phyloP scores from a whole-genome alignment of 2,888 invertebrate species.

The Andrena bucephala region DNA sequence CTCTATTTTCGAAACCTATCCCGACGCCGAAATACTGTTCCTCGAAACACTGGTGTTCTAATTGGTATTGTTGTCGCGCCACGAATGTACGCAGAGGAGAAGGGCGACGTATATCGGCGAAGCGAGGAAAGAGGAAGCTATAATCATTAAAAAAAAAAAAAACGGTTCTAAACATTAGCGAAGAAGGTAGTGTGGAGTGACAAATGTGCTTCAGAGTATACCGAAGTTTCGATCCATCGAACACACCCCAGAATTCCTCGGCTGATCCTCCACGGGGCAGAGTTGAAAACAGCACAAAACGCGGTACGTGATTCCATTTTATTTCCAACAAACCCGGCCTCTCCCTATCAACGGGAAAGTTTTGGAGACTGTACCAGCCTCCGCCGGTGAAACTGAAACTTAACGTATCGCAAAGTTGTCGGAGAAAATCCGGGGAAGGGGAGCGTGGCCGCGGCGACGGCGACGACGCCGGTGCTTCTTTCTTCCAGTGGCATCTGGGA shows the following conservation, averaged over 20 bases:
- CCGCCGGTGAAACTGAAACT: constrained; percentile 55
- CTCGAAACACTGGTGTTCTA: neutral
- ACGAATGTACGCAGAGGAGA: neutral
- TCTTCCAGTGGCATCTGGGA: constrained; percentile 35
- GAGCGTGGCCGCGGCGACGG: constrained; percentile 16
- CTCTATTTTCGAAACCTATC: neutral
- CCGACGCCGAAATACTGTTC: neutral
- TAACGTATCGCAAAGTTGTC: constrained; percentile 60
- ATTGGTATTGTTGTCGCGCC: neutral
- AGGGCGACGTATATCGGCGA: neutral
- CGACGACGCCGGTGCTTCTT: constrained; percentile 22
- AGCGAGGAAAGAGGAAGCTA: neutral
- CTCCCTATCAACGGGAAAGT: constrained; percentile 35
- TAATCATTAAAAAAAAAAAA: no score
- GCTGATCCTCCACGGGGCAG: neutral
- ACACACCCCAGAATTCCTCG: neutral
- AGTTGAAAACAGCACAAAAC: constrained; percentile 21
- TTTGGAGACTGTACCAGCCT: constrained; percentile 30
- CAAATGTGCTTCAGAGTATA: neutral
- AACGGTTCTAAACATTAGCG: no score
- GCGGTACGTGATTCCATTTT: constrained; percentile 51
- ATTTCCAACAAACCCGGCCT: constrained; percentile 22
- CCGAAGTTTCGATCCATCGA: constrained; percentile 10
- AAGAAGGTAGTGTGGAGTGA: neutral
- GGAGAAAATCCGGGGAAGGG: constrained; percentile 39